Conservation (phyloP, 2,113 vertebrate species). For the Crypturellus undulatus region DNA sequence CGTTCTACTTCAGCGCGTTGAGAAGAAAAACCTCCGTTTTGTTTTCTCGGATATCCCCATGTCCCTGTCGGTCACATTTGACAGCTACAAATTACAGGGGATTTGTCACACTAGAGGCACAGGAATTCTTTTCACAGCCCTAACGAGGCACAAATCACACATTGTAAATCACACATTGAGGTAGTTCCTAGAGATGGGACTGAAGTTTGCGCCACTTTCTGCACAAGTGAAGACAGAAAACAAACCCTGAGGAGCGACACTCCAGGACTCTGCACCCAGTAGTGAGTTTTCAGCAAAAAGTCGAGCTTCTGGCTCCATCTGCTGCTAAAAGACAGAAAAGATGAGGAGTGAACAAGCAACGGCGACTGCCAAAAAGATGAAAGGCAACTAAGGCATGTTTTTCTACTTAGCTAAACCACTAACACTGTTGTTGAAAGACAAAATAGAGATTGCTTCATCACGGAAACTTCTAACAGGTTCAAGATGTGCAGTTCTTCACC, state of each 20-base stretch:
- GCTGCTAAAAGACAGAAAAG: slow-evolving; percentile 8
- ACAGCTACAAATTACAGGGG: not conserved
- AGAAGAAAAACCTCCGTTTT: not conserved
- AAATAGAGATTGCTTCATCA: not conserved
- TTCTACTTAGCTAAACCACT: not conserved
- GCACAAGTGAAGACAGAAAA: not conserved
- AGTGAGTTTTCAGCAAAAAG: not conserved
- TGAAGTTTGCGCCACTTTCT: not conserved
- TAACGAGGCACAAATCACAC: not conserved
- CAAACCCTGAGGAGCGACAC: not conserved
- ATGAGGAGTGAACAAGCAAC: not conserved
- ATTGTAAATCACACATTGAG: accelerated
- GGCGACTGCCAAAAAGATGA: not conserved
- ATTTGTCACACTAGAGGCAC: accelerated
- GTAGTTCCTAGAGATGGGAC: accelerated
- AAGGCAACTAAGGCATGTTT: not conserved
- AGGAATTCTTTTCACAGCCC: not conserved
- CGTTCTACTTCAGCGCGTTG: not conserved
- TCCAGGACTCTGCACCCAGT: not conserved
- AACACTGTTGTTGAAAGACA: not conserved
- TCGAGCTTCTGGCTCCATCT: slow-evolving; percentile 64
- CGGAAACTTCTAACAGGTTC: not conserved
- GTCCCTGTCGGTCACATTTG: accelerated
- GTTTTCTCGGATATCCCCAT: not conserved
- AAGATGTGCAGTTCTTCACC: not conserved